Evolutionary conservation across 2,797 vertebrate genomes (phyloP).

Genomic region (Paratrypauchen microcephalus): DNA sequence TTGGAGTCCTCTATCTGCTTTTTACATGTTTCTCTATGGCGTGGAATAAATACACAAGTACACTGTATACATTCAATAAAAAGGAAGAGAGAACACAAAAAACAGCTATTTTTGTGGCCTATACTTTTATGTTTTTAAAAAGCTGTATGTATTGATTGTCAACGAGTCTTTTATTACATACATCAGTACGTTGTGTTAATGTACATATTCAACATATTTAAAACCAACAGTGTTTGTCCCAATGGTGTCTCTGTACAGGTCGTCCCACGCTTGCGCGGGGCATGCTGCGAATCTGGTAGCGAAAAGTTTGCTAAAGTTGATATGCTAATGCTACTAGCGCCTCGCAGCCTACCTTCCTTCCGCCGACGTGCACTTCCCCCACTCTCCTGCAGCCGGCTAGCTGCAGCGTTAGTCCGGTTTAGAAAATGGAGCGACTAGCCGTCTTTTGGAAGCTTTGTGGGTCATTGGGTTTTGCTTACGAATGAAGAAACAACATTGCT

Average conservation of each 20-base stretch:
- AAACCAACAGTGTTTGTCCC: conserved; percentile 2
- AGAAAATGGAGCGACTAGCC: conserved; percentile 80
- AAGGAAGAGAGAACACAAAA: background rate
- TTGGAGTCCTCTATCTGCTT: background rate
- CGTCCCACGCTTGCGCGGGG: conserved; percentile 1
- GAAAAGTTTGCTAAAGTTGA: conserved; percentile 47
- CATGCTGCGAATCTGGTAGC: conserved; percentile 9
- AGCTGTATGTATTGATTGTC: background rate
- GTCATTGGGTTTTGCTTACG: conserved; percentile 78
- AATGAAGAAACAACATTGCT: conserved; percentile 70
- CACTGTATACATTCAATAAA: background rate
- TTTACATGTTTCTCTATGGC: background rate
- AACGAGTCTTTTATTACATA: background rate
- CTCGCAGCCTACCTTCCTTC: conserved; percentile 69
- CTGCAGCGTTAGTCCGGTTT: conserved; percentile 74
- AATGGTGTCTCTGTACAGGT: background rate
- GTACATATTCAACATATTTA: background rate
- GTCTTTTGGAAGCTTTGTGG: conserved; percentile 71
- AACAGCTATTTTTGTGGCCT: background rate
- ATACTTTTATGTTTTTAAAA: background rate
- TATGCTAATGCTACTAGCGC: conserved; percentile 44
- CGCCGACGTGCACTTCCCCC: conserved; percentile 79
- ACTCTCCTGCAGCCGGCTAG: conserved; percentile 77
- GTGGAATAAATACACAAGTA: background rate
- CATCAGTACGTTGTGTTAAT: background rate